Evolutionary conservation across 1,140 invertebrate species (phyloP).

Genomic region (Protaetia brevitarsis): DNA sequence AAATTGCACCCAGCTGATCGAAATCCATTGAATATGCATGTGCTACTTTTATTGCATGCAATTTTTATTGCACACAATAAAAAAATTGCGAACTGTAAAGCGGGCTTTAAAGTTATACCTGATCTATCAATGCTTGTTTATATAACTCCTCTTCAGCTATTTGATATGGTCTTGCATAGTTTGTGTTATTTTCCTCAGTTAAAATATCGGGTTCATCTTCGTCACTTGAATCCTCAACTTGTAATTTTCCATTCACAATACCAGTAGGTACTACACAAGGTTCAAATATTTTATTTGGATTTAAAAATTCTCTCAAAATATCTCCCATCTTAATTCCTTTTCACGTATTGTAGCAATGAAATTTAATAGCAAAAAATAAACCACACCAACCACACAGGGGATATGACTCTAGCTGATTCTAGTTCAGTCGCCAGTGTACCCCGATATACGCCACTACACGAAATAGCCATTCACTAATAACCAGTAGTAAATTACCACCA

Average conservation of each 20-base stretch:
- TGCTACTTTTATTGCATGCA: too few species aligned
- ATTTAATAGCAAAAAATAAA: too few species aligned
- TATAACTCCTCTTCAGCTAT: neutral
- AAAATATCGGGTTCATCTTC: neutral
- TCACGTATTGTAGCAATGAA: too few species aligned
- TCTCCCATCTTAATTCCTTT: neutral
- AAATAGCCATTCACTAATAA: too few species aligned
- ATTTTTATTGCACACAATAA: too few species aligned
- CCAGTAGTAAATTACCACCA: too few species aligned
- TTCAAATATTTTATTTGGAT: conserved; percentile 2
- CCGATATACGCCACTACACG: too few species aligned
- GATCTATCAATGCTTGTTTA: neutral
- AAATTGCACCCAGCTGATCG: too few species aligned
- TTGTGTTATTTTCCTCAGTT: neutral
- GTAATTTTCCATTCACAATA: conserved; percentile 3
- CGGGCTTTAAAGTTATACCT: neutral
- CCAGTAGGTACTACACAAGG: conserved; percentile 1
- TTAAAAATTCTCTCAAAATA: neutral
- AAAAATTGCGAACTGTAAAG: neutral
- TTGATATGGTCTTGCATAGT: neutral
- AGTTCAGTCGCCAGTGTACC: too few species aligned
- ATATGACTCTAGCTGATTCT: too few species aligned
- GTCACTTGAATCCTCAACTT: neutral
- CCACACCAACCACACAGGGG: too few species aligned
- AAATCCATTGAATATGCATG: too few species aligned